A percentile compares a stretch with the other conserved stretches of the same genome.
phyloP scores from a whole-genome alignment of 2,797 vertebrate species.

The Gallirallus australis region DNA sequence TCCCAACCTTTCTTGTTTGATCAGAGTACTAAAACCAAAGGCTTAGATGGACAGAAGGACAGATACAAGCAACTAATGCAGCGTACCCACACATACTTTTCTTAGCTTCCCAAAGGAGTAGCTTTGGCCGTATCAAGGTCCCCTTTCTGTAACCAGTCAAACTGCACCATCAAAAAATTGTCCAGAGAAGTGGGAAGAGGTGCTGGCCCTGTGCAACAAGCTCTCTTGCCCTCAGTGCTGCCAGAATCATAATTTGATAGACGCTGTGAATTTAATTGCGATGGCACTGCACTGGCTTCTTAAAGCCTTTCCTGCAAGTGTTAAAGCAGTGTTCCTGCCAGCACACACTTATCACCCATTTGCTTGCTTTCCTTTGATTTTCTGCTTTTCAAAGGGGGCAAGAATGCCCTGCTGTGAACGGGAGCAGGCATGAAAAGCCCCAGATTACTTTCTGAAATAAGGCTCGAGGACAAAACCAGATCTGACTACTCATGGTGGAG shows the following conservation, averaged over 20 bases:
- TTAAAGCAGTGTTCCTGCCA: neutral
- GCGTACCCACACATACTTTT: neutral
- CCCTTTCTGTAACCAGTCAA: neutral
- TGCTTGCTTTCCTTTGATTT: slow-evolving; percentile 24
- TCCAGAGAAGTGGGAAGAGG: neutral
- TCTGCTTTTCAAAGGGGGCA: slow-evolving; percentile 9
- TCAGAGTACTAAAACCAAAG: neutral
- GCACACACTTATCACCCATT: neutral
- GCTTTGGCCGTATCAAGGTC: neutral
- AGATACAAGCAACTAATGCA: neutral
- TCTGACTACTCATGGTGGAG: neutral
- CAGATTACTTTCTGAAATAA: slow-evolving; percentile 33
- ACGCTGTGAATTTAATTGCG: neutral
- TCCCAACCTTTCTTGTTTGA: fast-evolving
- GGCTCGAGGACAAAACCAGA: neutral
- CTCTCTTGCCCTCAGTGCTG: neutral
- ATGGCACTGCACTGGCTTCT: neutral
- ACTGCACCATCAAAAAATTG: neutral
- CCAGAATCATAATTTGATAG: neutral
- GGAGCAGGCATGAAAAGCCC: neutral
- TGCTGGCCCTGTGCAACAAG: neutral
- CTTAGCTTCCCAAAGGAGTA: neutral
- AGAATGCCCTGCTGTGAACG: slow-evolving; percentile 4
- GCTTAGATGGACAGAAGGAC: neutral
- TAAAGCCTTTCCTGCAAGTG: slow-evolving; percentile 17